Evolutionary conservation across 2,888 invertebrate genomes (phyloP).

Genomic region (Perizoma affinitatum): DNA sequence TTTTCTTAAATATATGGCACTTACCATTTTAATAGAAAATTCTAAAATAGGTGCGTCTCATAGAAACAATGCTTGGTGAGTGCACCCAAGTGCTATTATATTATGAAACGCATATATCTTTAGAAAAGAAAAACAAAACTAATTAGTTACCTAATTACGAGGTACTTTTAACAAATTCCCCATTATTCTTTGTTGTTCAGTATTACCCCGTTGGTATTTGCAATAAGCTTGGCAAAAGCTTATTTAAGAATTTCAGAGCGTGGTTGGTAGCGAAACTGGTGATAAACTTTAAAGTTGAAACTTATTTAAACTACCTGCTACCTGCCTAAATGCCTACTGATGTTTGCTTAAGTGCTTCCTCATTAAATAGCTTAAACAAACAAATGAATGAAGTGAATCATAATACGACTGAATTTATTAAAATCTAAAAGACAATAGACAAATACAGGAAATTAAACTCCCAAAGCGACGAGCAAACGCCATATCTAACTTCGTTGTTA

Average conservation of each 20-base stretch:
- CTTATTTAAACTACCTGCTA: constrained; percentile 21
- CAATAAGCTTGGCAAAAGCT: constrained; percentile 59
- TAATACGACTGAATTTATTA: constrained; percentile 11
- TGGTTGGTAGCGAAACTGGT: constrained; percentile 49
- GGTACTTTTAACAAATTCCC: too few relatives aligned
- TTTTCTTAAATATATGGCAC: constrained; percentile 20
- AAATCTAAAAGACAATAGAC: background rate
- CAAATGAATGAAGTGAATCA: constrained; percentile 20
- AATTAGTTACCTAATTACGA: too few relatives aligned
- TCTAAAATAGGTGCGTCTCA: constrained; percentile 3
- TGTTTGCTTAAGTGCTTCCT: constrained; percentile 28
- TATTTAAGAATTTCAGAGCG: constrained; percentile 56
- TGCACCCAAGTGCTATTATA: too few relatives aligned
- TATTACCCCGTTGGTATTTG: constrained; percentile 33
- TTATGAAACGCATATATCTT: too few relatives aligned
- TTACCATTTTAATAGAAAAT: constrained; percentile 5
- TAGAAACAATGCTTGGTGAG: too few relatives aligned
- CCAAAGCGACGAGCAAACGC: constrained; percentile 29
- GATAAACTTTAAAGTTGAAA: constrained; percentile 28
- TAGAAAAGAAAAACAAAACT: too few relatives aligned
- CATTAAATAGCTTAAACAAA: constrained; percentile 10
- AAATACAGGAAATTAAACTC: constrained; percentile 5
- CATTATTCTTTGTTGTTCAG: constrained; percentile 8
- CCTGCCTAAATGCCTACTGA: constrained; percentile 32
- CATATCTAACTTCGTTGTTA: constrained; percentile 24